phyloP scores from a whole-genome alignment of 2,888 invertebrate genomes.

The Pseudolycoriella hygida region DNA sequence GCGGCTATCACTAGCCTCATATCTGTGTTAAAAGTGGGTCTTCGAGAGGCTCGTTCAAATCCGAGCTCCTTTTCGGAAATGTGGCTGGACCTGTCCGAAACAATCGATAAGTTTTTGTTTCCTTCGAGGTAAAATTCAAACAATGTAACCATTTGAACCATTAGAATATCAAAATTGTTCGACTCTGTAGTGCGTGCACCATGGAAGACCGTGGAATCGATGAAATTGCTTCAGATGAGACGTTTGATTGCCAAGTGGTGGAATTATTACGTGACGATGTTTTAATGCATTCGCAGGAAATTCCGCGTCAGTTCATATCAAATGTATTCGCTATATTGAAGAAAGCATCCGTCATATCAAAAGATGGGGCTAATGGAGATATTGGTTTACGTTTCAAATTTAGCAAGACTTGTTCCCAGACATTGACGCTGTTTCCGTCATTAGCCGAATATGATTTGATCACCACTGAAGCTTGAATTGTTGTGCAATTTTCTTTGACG shows the following conservation, averaged over 20 bases:
- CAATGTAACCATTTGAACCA: too few relatives aligned
- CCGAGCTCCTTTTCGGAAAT: conserved; percentile 55
- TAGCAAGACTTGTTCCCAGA: too few relatives aligned
- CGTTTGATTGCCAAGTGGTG: conserved; percentile 65
- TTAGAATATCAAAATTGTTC: too few relatives aligned
- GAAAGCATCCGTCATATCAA: too few relatives aligned
- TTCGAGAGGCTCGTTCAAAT: conserved; percentile 69
- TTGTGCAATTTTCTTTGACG: too few relatives aligned
- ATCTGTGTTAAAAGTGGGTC: conserved; percentile 60
- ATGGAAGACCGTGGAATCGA: conserved; percentile 37
- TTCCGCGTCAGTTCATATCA: conserved; percentile 66
- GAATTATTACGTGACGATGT: conserved; percentile 67
- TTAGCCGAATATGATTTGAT: too few relatives aligned
- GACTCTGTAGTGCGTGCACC: conserved; percentile 33
- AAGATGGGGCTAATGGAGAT: too few relatives aligned
- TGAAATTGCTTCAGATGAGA: conserved; percentile 47
- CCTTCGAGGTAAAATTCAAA: conserved; percentile 42
- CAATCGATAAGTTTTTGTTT: conserved; percentile 84
- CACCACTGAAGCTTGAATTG: too few relatives aligned
- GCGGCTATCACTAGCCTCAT: conserved; percentile 59
- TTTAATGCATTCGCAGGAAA: conserved; percentile 54
- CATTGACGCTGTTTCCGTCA: too few relatives aligned
- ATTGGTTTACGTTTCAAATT: too few relatives aligned
- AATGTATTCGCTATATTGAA: conserved; percentile 69
- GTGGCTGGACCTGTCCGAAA: conserved; percentile 75